These are phyloP conservation scores for Orbicella faveolata DNA, from an alignment of 64 coral and sea anemone species.

Conservation along the genomic window DNA sequence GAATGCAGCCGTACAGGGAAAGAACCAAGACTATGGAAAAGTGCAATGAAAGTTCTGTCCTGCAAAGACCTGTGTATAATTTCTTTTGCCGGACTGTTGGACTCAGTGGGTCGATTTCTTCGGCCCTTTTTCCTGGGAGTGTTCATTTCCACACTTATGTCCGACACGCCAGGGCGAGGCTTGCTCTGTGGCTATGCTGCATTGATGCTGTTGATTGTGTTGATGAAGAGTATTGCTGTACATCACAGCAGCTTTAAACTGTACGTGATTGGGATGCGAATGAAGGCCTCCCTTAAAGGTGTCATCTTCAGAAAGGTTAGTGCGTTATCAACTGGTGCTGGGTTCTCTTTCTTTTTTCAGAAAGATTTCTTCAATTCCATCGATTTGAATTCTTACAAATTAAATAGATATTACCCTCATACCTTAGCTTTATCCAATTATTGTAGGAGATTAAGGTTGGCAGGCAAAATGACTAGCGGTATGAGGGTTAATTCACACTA, in stretches of 20 bases:
- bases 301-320: slow-evolving; percentile 40
- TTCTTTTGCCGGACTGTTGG: slow-evolving; percentile 20
- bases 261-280: slow-evolving; percentile 39
- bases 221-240: slow-evolving; percentile 37
- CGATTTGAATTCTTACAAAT: too few species aligned
- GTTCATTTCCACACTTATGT: slow-evolving; percentile 9
- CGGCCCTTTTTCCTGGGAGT: slow-evolving; percentile 28
- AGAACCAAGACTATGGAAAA: slow-evolving; percentile 26
- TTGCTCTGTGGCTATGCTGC: slow-evolving; percentile 7
- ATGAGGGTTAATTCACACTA: too few species aligned
- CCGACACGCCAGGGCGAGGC: background rate
- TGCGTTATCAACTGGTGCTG: background rate
- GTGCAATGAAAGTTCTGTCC: slow-evolving; percentile 18
- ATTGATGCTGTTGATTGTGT: slow-evolving; percentile 24
- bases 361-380: too few species aligned
- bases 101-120: slow-evolving; percentile 44
- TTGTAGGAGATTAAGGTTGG: too few species aligned
- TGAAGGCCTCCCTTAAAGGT: slow-evolving; percentile 40
- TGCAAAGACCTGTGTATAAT: slow-evolving; percentile 20
- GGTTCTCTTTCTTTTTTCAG: too few species aligned
- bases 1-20: background rate
- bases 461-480: too few species aligned
- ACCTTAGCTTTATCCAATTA: too few species aligned
- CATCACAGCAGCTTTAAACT: slow-evolving; percentile 45
- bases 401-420: too few species aligned